These are phyloP conservation scores for Tympanuchus pallidicinctus DNA, from an alignment of 2,113 vertebrate species.

Conservation along the genomic window DNA sequence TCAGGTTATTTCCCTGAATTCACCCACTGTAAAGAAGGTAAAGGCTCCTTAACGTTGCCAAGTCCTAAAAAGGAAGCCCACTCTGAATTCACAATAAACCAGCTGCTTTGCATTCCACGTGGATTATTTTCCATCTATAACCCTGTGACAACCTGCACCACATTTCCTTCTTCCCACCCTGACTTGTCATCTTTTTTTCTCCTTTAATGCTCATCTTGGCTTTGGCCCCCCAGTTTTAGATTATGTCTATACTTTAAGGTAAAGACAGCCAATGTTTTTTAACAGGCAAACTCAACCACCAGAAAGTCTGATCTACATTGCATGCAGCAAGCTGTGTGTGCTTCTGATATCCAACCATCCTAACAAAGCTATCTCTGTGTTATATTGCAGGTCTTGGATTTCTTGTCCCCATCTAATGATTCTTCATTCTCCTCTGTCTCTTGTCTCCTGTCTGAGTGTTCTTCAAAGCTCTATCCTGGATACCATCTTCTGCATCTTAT, in stretches of 20 bases:
- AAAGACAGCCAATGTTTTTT: neutral
- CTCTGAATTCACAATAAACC: neutral
- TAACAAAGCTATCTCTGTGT: neutral
- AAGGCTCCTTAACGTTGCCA: neutral
- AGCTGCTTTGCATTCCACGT: neutral
- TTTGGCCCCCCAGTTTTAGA: neutral
- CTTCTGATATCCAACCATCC: neutral
- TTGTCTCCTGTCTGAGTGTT: neutral
- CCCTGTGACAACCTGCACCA: neutral
- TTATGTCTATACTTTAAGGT: neutral
- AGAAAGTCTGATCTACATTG: neutral
- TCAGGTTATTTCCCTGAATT: neutral
- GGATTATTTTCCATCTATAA: neutral
- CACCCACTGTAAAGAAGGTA: neutral
- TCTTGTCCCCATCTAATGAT: neutral
- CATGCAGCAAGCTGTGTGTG: neutral
- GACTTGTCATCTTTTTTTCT: neutral
- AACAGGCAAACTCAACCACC: neutral
- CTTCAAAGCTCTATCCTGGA: constrained; percentile 48
- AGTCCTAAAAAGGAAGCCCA: neutral
- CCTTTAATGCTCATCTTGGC: neutral
- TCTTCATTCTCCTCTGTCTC: neutral
- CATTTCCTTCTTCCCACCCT: neutral
- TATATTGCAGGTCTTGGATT: neutral
- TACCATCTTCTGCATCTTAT: constrained; percentile 48